Evolutionary conservation across 2,113 vertebrate species (phyloP).

Genomic region (Progne subis): DNA sequence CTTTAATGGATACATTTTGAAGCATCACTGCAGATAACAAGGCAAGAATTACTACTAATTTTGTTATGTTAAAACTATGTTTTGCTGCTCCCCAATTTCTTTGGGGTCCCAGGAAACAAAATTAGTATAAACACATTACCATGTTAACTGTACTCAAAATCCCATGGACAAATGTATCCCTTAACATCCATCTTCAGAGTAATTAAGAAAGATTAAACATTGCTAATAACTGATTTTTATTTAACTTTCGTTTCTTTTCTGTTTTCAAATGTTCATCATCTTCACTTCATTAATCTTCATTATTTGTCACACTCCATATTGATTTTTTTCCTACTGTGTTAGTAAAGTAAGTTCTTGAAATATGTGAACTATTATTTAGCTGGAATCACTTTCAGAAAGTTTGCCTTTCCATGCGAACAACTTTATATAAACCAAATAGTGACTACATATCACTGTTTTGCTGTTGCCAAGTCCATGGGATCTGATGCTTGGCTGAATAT

Average conservation of each 20-base stretch:
- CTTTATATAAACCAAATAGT: conserved; percentile 11
- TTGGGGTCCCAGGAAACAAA: conserved; percentile 83
- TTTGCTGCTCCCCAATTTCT: conserved; percentile 55
- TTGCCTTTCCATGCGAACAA: background rate
- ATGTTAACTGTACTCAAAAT: conserved; percentile 83
- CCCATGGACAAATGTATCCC: conserved; percentile 85
- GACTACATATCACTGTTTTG: background rate
- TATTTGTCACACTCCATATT: background rate
- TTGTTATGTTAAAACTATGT: conserved; percentile 70
- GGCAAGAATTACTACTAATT: conserved; percentile 87
- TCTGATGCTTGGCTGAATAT: conserved; percentile 86
- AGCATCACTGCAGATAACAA: conserved; percentile 90
- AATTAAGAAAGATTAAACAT: conserved; percentile 18
- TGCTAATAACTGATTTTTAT: background rate
- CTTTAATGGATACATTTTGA: conserved; percentile 90
- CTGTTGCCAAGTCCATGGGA: conserved; percentile 83
- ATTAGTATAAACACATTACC: conserved; percentile 85
- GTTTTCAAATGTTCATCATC: background rate
- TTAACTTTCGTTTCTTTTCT: conserved; percentile 13
- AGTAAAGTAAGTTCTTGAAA: conserved; percentile 1
- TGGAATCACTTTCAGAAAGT: background rate
- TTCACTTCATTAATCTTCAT: background rate
- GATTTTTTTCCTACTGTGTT: background rate
- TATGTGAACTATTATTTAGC: background rate
- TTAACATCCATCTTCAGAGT: conserved; percentile 22